phyloP scores from a whole-genome alignment of 37 sponge, comb jelly and placozoan genomes.

The Spongilla lacustris region DNA sequence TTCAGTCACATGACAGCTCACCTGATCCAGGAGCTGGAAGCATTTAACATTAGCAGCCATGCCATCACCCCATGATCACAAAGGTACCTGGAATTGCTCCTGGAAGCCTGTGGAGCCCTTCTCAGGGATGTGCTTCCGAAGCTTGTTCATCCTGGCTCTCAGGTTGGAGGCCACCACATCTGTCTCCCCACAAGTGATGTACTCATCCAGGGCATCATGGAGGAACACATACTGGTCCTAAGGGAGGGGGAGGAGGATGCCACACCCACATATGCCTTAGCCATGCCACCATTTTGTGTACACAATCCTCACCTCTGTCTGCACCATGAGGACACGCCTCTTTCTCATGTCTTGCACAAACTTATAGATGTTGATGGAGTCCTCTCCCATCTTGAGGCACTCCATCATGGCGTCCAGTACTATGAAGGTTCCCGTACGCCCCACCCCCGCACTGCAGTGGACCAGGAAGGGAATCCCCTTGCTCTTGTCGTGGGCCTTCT shows the following conservation, averaged over 20 bases:
- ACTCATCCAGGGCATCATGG: slow-evolving; percentile 78
- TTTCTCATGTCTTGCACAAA: slow-evolving; percentile 25
- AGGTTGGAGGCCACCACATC: slow-evolving; percentile 23
- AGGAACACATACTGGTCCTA: slow-evolving; percentile 80
- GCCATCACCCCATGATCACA: neutral
- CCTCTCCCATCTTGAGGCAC: slow-evolving; percentile 16
- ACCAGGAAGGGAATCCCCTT: slow-evolving; percentile 41
- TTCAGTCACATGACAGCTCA: slow-evolving; percentile 50
- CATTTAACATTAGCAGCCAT: neutral
- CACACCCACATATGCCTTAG: no score
- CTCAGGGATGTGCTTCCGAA: slow-evolving; percentile 43
- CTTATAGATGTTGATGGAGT: slow-evolving; percentile 40
- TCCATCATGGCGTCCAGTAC: slow-evolving; percentile 52
- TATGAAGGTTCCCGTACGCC: slow-evolving; percentile 67
- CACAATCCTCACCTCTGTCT: slow-evolving; percentile 38
- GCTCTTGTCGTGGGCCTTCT: slow-evolving; percentile 31
- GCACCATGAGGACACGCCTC: slow-evolving; percentile 50
- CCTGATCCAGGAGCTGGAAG: slow-evolving; percentile 56
- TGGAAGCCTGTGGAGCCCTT: slow-evolving; percentile 57
- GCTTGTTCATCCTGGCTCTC: slow-evolving; percentile 32
- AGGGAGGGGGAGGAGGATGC: neutral
- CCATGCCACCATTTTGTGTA: neutral
- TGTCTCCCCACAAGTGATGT: slow-evolving; percentile 72
- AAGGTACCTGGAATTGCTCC: slow-evolving; percentile 49
- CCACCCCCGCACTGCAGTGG: slow-evolving; percentile 81